Evolutionary conservation across 2,113 vertebrate genomes (phyloP).

Genomic region (Zapus hudsonius): DNA sequence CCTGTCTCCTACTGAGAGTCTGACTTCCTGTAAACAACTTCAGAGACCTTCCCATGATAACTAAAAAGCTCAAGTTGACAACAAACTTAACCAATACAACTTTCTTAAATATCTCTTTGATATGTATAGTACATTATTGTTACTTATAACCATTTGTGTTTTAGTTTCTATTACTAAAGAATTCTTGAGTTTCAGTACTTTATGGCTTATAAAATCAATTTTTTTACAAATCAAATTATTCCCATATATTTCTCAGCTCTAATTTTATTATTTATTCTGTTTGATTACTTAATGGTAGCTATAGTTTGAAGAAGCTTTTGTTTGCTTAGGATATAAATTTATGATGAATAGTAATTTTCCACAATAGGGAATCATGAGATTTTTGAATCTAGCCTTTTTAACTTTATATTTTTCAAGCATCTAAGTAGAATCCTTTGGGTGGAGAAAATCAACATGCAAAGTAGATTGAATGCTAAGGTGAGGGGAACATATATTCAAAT

Average conservation of each 20-base stretch:
- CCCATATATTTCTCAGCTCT: not conserved
- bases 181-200: not conserved
- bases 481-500: not conserved
- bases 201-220: not conserved
- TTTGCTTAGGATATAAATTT: not conserved
- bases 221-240: conserved; percentile 12
- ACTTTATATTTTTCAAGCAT: not conserved
- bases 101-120: not conserved
- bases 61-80: too few relatives aligned
- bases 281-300: not conserved
- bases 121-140: not conserved
- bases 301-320: not conserved
- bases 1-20: too few relatives aligned
- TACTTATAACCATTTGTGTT: not conserved
- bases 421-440: not conserved
- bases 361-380: not conserved
- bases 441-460: not conserved
- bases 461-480: not conserved
- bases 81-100: too few relatives aligned
- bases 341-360: not conserved
- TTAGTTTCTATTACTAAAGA: not conserved
- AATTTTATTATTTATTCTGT: not conserved
- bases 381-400: not conserved
- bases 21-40: too few relatives aligned
- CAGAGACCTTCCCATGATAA: too few relatives aligned